These are phyloP conservation scores for Callyntrura guangdongensis DNA, from an alignment of 2,888 invertebrate genomes.

Conservation along the genomic window DNA sequence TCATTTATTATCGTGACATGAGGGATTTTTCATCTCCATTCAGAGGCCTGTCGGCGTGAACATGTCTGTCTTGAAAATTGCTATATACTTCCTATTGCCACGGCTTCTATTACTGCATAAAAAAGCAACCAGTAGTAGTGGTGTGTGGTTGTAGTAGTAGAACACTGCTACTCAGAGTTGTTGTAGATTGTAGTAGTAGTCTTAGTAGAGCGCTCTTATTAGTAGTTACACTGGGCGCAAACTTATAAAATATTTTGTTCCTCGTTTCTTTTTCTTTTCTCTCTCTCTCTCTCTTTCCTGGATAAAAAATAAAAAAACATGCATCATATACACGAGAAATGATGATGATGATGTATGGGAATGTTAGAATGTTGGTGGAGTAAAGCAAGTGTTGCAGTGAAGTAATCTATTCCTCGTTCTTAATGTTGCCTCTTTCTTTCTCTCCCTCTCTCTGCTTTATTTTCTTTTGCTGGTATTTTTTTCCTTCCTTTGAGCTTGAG, in stretches of 20 bases:
- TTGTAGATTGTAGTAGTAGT: too few species aligned
- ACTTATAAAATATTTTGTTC: constrained; percentile 52
- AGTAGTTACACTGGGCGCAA: constrained; percentile 22
- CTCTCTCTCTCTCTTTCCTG: constrained; percentile 10
- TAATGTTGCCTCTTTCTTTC: constrained; percentile 13
- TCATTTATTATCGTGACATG: constrained; percentile 77
- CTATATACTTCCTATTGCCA: constrained; percentile 51
- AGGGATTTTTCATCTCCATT: constrained; percentile 76
- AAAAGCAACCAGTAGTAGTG: constrained; percentile 46
- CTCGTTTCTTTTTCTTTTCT: constrained; percentile 2
- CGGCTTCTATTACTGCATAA: neutral
- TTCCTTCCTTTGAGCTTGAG: constrained; percentile 34
- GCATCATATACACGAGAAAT: constrained; percentile 54
- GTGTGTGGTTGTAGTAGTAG: too few species aligned
- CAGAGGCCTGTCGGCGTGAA: constrained; percentile 69
- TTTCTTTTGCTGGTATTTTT: constrained; percentile 33
- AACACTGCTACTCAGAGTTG: too few species aligned
- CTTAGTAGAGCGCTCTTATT: constrained; percentile 44
- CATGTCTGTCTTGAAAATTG: constrained; percentile 68
- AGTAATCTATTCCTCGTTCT: constrained; percentile 55
- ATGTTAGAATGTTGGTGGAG: neutral
- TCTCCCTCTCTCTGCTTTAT: constrained; percentile 29
- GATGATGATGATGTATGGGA: constrained; percentile 63
- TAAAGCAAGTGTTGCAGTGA: constrained; percentile 61
- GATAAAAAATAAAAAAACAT: constrained; percentile 45